Base-by-base conservation (phyloP, 2,888 invertebrate species). In the Halocaridina rubra region DNA sequence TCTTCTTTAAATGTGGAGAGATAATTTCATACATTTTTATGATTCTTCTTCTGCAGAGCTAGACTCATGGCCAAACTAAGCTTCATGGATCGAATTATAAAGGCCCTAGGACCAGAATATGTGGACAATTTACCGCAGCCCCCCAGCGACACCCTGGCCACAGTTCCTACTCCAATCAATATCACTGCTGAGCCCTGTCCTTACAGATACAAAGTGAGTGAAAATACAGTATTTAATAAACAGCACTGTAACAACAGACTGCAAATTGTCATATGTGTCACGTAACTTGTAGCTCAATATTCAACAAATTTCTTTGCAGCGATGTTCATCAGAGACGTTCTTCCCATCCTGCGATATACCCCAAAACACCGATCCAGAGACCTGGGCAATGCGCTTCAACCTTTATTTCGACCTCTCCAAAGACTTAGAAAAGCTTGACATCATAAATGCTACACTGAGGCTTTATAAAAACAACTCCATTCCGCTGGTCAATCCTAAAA, bases 341-440 rank as follows among this genome's bases (percentile, higher is more conserved):
- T 86, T 81, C 79, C 82, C 86, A 0, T 82, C 86, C 8, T 86
- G 86, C 24, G 80, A 80, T 46, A 67, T 86, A 4, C 86, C 86
- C n/a, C 33, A 75, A 13, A 79, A 80, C 61, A 82, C 86, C 2
- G 79, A 74, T 32, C 74, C 69, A 16, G 79, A 75, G 29, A 46
- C 82, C 19, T 86, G 86, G 86, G 74, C 78, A 2, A 75, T 79
- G 30, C 53, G 69, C 3, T 86, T 86, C 86, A 86, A 81, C 24
- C 82, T 86, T 5, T 86, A 33, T 71, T 86, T 86, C 86, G 80
- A 86, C 69, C 74, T 86, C 33, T 81, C 85, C 5, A 27, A 61
- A 8, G 76, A 86, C 22, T 64, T 86, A 29, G 77, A 72, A 39
- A 72, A 59, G n/a, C 27, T 72, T 29, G 77, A 85, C 30, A 75